Evolutionary conservation across 2,113 vertebrate species (phyloP).

Genomic region (Lynx canadensis): DNA sequence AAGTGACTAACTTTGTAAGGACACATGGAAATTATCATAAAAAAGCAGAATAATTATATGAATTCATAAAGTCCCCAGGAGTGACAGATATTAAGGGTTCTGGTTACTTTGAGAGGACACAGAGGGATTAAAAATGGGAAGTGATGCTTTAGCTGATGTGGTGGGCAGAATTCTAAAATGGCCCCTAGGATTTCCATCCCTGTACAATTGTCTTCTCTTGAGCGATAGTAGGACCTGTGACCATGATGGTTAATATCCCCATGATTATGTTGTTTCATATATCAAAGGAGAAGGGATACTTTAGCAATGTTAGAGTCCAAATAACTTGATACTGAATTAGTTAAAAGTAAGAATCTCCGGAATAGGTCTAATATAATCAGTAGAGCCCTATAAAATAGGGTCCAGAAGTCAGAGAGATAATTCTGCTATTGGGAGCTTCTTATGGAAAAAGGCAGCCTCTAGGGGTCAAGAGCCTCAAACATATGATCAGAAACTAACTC

Average conservation of each 20-base stretch:
- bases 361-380: not conserved
- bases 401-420: not conserved
- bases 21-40: not conserved
- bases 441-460: fast-evolving
- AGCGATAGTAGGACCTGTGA: not conserved
- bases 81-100: not conserved
- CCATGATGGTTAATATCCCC: not conserved
- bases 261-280: not conserved
- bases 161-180: not conserved
- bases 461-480: not conserved
- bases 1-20: not conserved
- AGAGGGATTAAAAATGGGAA: not conserved
- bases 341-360: not conserved
- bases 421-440: not conserved
- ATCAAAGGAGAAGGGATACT: not conserved
- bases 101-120: not conserved
- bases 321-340: not conserved
- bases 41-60: not conserved
- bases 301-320: not conserved
- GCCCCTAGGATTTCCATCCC: not conserved
- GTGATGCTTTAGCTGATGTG: not conserved
- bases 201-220: not conserved
- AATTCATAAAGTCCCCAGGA: not conserved
- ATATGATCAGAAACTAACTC: not conserved
- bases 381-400: not conserved